Conservation (phyloP, 2,888 invertebrate species). For the Eutolmus rufibarbis region DNA sequence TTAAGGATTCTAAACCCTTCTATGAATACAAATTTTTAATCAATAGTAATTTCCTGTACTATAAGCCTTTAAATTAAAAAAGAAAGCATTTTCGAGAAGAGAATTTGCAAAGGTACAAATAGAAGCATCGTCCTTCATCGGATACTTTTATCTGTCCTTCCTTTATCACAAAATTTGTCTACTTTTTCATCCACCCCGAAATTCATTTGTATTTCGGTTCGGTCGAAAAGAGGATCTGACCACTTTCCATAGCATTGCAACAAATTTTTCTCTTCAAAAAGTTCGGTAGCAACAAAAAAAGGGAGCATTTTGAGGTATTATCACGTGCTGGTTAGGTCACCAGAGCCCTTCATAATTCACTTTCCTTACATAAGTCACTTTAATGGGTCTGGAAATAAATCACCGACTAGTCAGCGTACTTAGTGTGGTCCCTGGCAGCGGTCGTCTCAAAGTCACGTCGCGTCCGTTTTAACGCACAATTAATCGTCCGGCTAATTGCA, state of each 20-base stretch:
- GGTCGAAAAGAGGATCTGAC: neutral
- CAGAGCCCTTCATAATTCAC: neutral
- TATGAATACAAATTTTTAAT: neutral
- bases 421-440: neutral
- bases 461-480: slow-evolving; percentile 19
- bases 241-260: neutral
- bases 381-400: slow-evolving; percentile 26
- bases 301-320: neutral
- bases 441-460: slow-evolving; percentile 23
- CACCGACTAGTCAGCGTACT: neutral
- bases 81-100: neutral
- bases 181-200: neutral
- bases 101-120: neutral
- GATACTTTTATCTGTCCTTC: neutral
- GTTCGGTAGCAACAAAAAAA: neutral
- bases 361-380: neutral
- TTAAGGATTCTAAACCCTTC: neutral
- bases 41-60: neutral
- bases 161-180: neutral
- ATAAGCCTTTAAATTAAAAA: neutral
- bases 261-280: neutral
- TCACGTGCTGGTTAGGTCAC: neutral
- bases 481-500: slow-evolving; percentile 24
- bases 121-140: neutral
- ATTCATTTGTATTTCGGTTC: neutral